These are phyloP conservation scores for Drosophila mauritiana DNA, from an alignment of 1,140 invertebrate species.

Conservation along the genomic window DNA sequence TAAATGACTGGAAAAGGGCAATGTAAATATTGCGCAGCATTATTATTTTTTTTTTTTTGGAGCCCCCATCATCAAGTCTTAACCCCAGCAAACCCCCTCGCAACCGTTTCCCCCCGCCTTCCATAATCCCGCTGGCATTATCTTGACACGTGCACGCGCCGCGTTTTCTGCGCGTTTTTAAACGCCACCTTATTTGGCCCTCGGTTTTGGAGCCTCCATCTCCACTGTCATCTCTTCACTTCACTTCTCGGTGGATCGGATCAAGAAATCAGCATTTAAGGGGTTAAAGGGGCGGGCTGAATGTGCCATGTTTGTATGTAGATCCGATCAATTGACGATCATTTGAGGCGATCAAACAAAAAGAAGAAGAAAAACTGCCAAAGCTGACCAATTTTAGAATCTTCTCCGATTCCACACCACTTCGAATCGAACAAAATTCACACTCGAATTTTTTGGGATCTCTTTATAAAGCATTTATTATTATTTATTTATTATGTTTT, in stretches of 20 bases:
- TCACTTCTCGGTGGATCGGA: constrained; percentile 16
- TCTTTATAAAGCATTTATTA: constrained; percentile 29
- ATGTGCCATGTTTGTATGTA: constrained; percentile 42
- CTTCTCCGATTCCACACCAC: constrained; percentile 52
- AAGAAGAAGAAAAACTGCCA: constrained; percentile 21
- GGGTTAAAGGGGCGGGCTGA: constrained; percentile 11
- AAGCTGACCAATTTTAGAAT: constrained; percentile 66
- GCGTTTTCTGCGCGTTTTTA: constrained; percentile 57
- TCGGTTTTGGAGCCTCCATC: constrained; percentile 18
- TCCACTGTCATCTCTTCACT: constrained; percentile 15
- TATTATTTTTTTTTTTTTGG: neutral
- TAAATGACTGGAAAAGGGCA: constrained; percentile 26
- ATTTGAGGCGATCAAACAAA: constrained; percentile 40
- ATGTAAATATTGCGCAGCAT: constrained; percentile 27
- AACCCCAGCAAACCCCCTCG: neutral
- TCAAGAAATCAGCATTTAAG: constrained; percentile 25
- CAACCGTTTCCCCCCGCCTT: neutral
- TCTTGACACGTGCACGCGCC: constrained; percentile 61
- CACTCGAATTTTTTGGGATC: constrained; percentile 44
- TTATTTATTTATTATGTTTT: constrained; percentile 16
- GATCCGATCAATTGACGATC: constrained; percentile 51
- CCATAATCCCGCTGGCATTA: neutral
- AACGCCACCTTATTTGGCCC: constrained; percentile 66
- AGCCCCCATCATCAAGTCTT: constrained; percentile 1
- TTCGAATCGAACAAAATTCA: constrained; percentile 51